Conservation (phyloP, 2,113 vertebrate species). For the Egretta garzetta region DNA sequence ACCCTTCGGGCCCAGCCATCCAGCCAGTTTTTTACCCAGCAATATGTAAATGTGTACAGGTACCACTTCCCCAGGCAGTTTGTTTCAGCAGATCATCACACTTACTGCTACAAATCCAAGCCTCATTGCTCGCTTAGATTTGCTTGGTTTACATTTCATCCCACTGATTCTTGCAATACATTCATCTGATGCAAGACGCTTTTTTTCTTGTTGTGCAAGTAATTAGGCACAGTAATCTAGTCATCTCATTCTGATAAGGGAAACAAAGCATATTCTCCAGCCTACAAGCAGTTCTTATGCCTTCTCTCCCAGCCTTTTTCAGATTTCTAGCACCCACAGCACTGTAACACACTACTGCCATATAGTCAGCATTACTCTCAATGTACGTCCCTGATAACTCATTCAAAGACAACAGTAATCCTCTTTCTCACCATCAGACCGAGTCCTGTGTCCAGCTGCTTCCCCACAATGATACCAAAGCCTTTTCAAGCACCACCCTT, state of each 20-base stretch:
- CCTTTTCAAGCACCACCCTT: not conserved
- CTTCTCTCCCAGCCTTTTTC: not conserved
- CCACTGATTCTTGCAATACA: conserved; percentile 37
- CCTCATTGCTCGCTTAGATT: not conserved
- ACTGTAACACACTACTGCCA: not conserved
- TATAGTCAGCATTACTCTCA: not conserved
- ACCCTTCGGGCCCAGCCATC: too few species aligned
- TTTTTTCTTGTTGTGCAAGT: conserved; percentile 13
- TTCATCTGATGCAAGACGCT: conserved; percentile 10
- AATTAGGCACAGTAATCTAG: conserved; percentile 25
- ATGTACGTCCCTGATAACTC: not conserved
- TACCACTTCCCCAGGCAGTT: not conserved
- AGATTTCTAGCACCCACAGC: not conserved
- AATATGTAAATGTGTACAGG: not conserved
- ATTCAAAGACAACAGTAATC: accelerated
- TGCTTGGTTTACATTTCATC: conserved; percentile 28
- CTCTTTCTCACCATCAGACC: not conserved
- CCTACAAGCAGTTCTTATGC: not conserved
- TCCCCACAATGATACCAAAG: not conserved
- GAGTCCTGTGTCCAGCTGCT: not conserved
- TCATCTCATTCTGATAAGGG: not conserved
- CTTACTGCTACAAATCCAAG: conserved; percentile 6
- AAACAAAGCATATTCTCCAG: not conserved
- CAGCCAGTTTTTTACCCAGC: too few species aligned
- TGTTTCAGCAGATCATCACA: conserved; percentile 17